Conservation (phyloP, 2,113 vertebrate species). For the Euleptes europaea region DNA sequence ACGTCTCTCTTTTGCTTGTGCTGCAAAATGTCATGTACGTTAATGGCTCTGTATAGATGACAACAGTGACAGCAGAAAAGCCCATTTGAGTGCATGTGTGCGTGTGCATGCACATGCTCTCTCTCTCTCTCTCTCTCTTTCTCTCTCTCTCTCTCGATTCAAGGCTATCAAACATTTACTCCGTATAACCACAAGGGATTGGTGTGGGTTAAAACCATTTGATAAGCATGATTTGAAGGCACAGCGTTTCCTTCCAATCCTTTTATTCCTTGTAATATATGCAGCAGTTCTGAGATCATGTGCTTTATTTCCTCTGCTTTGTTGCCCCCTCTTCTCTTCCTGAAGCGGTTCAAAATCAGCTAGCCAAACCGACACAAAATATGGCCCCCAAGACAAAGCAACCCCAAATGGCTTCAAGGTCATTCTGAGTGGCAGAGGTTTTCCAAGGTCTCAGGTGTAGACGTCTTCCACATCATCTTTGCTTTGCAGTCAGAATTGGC, state of each 20-base stretch:
- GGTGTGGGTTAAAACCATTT: not conserved
- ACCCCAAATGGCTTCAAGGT: too few relatives aligned
- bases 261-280: not conserved
- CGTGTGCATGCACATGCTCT: not conserved
- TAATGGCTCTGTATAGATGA: not conserved
- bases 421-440: too few relatives aligned
- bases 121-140: not conserved
- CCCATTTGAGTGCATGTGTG: not conserved
- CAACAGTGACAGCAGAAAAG: not conserved
- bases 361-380: not conserved
- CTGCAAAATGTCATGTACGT: not conserved
- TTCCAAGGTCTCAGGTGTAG: too few relatives aligned
- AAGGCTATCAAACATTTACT: not conserved
- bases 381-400: not conserved
- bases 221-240: not conserved
- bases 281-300: not conserved
- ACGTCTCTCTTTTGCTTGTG: not conserved
- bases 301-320: not conserved
- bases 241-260: not conserved
- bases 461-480: not conserved
- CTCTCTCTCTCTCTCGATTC: not conserved
- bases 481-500: not conserved
- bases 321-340: not conserved
- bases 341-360: not conserved
- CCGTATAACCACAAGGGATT: not conserved